phyloP scores from a whole-genome alignment of 1,140 invertebrate species.

The Nasonia giraulti region DNA sequence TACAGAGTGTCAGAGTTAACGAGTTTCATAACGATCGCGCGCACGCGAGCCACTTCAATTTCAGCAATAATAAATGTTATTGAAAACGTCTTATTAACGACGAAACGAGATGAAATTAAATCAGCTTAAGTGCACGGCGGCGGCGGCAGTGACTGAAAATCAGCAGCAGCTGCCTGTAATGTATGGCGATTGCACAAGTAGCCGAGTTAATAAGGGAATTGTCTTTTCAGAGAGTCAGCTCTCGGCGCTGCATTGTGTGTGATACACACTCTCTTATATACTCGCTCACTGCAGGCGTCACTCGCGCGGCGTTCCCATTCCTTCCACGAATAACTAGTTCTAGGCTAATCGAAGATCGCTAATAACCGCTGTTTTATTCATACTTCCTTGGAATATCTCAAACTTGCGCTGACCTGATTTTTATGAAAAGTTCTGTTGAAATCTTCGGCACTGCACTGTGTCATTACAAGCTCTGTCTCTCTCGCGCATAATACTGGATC shows the following conservation, averaged over 20 bases:
- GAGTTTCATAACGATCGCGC: not conserved
- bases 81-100: not conserved
- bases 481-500: too few relatives aligned
- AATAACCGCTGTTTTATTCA: constrained; percentile 13
- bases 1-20: not conserved
- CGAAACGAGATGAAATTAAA: constrained; percentile 17
- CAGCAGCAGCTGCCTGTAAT: not conserved
- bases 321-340: constrained; percentile 31
- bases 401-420: not conserved
- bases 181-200: constrained; percentile 35
- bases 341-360: constrained; percentile 39
- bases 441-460: not conserved
- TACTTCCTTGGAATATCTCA: not conserved
- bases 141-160: not conserved
- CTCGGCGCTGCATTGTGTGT: too few relatives aligned
- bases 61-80: not conserved
- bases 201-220: constrained; percentile 36
- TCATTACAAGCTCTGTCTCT: not conserved
- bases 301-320: constrained; percentile 23
- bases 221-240: not conserved
- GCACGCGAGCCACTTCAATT: not conserved
- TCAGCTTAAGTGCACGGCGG: not conserved
- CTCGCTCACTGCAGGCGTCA: not conserved
- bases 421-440: not conserved
- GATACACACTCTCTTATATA: too few relatives aligned